These are phyloP conservation scores for Sebastes schlegelii DNA, from an alignment of 2,113 vertebrate species.

Conservation along the genomic window DNA sequence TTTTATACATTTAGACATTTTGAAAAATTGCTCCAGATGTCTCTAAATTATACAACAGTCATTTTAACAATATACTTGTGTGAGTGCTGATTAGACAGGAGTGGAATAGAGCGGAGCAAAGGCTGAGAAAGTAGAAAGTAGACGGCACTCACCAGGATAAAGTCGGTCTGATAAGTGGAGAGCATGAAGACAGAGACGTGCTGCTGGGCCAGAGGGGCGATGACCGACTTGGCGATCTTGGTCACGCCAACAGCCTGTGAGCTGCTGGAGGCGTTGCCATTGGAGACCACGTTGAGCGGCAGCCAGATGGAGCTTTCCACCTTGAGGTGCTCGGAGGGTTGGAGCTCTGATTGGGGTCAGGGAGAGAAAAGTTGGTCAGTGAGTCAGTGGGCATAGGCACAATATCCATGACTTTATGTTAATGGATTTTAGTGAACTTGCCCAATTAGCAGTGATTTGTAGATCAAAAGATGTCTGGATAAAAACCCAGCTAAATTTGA, in stretches of 20 bases:
- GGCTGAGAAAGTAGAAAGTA: neutral
- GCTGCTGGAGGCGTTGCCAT: slow-evolving; percentile 85
- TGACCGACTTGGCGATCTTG: slow-evolving; percentile 96
- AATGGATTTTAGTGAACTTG: neutral
- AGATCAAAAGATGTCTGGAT: neutral
- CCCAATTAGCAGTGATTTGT: neutral
- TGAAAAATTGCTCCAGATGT: neutral
- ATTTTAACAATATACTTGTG: neutral
- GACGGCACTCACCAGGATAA: slow-evolving; percentile 87
- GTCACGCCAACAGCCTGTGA: slow-evolving; percentile 94
- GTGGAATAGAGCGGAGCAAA: neutral
- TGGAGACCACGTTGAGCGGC: slow-evolving; percentile 94
- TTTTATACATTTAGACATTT: neutral
- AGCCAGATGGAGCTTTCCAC: slow-evolving; percentile 94
- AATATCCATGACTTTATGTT: neutral
- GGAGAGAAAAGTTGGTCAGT: neutral
- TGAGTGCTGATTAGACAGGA: neutral
- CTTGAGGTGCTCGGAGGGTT: slow-evolving; percentile 91
- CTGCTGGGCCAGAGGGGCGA: slow-evolving; percentile 93
- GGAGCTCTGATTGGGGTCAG: slow-evolving; percentile 85
- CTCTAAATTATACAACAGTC: slow-evolving; percentile 11
- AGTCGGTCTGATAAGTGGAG: slow-evolving; percentile 95
- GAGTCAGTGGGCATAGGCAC: neutral
- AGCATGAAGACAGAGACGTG: slow-evolving; percentile 98
- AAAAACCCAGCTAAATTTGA: too few species aligned